Percentiles rank a stretch among this genome's conserved stretches.
Conservation (phyloP, 2,113 vertebrate species). For the Phainopepla nitens region DNA sequence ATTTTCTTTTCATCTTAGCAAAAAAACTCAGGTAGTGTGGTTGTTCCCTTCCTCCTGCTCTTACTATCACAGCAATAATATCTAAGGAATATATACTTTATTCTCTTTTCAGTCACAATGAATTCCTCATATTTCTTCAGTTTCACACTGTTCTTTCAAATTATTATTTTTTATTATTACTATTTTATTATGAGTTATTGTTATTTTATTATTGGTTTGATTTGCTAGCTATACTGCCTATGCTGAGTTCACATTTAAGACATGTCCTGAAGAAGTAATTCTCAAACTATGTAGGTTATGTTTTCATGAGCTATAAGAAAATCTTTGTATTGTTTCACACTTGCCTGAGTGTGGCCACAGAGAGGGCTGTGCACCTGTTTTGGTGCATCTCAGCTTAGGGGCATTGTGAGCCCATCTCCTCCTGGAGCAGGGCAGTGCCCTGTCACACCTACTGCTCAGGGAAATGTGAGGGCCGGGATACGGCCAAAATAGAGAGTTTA, state of each 20-base stretch:
- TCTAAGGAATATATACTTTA: neutral
- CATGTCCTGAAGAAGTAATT: neutral
- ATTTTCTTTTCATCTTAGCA: neutral
- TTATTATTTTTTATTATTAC: neutral
- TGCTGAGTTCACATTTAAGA: neutral
- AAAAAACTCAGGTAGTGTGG: neutral
- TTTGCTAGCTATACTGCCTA: fast-evolving
- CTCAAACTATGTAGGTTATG: neutral
- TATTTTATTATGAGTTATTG: neutral
- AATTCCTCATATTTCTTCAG: neutral
- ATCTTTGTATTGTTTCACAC: neutral
- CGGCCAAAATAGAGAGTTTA: neutral
- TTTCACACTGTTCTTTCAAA: neutral
- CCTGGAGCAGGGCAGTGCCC: neutral
- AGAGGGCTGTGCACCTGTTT: neutral
- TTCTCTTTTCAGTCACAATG: neutral
- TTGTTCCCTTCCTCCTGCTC: neutral
- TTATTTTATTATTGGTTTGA: neutral
- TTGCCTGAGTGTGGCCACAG: neutral
- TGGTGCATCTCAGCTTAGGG: neutral
- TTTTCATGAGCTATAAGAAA: neutral
- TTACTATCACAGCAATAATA: neutral
- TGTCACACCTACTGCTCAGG: neutral
- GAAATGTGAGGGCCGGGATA: too few species aligned
- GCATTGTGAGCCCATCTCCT: neutral